phyloP scores from a whole-genome alignment of 2,113 vertebrate species.

The Gambusia affinis region DNA sequence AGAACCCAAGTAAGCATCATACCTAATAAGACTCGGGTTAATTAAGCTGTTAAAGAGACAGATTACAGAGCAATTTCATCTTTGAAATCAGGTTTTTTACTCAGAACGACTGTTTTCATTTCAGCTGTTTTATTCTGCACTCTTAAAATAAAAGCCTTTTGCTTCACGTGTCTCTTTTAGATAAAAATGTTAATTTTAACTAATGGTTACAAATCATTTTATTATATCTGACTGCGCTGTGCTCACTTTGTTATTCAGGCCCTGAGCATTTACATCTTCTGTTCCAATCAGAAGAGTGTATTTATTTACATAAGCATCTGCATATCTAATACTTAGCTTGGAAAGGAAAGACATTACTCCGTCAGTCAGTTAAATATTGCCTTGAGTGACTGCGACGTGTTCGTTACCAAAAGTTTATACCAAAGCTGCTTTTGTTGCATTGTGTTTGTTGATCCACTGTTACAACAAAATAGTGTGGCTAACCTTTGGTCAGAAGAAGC shows the following conservation, averaged over 20 bases:
- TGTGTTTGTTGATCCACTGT: not conserved
- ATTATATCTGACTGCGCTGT: not conserved
- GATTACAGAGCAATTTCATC: not conserved
- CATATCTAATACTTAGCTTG: not conserved
- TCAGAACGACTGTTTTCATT: not conserved
- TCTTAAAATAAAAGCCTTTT: not conserved
- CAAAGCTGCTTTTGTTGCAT: too few relatives aligned
- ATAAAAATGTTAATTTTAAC: not conserved
- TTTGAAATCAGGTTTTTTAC: not conserved
- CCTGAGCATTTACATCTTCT: not conserved
- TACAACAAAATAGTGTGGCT: not conserved
- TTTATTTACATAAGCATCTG: not conserved
- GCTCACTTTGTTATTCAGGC: not conserved
- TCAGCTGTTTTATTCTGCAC: not conserved
- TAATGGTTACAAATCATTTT: not conserved
- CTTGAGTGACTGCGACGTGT: not conserved
- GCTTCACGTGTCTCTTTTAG: not conserved
- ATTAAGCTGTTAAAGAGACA: not conserved
- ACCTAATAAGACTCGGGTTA: not conserved
- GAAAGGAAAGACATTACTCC: not conserved
- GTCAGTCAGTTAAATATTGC: not conserved
- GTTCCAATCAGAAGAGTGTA: not conserved
- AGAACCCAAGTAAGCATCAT: too few relatives aligned
- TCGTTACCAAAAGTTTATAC: not conserved
- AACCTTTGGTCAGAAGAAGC: not conserved